Conservation (phyloP, 2,888 invertebrate species). For the Rhagonycha fulva region DNA sequence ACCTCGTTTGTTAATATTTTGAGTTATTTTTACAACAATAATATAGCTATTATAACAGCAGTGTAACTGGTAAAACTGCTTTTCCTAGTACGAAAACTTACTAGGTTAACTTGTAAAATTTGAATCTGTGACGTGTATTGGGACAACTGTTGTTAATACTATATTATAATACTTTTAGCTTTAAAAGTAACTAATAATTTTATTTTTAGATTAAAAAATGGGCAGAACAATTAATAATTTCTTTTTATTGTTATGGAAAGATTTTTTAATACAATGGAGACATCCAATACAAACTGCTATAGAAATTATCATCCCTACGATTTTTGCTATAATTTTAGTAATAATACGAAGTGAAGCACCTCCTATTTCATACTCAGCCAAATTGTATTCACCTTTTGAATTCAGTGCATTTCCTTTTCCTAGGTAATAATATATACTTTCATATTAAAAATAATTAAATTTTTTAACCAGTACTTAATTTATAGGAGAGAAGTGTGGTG, state of each 20-base stretch:
- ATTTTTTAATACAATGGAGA: constrained; percentile 75
- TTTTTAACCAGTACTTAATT: not conserved
- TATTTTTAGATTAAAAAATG: constrained; percentile 12
- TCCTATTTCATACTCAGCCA: constrained; percentile 53
- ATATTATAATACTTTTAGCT: no score
- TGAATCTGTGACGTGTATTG: no score
- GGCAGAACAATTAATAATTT: constrained; percentile 54
- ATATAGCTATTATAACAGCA: no score
- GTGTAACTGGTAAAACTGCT: no score
- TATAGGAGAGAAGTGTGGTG: not conserved
- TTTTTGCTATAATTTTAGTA: constrained; percentile 70
- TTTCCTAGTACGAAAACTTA: no score
- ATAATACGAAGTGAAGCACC: constrained; percentile 70
- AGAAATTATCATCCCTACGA: constrained; percentile 68
- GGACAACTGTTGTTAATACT: no score
- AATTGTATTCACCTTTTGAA: constrained; percentile 5
- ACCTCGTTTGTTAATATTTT: no score
- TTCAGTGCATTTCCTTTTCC: not conserved
- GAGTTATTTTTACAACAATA: no score
- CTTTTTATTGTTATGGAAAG: constrained; percentile 78
- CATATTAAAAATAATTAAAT: no score
- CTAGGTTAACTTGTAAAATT: no score
- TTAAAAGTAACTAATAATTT: not conserved
- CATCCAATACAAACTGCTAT: constrained; percentile 67
- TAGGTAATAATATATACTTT: not conserved